These are phyloP conservation scores for Melanotaenia pygmaea DNA, from an alignment of 2,797 vertebrate genomes.

Conservation along the genomic window DNA sequence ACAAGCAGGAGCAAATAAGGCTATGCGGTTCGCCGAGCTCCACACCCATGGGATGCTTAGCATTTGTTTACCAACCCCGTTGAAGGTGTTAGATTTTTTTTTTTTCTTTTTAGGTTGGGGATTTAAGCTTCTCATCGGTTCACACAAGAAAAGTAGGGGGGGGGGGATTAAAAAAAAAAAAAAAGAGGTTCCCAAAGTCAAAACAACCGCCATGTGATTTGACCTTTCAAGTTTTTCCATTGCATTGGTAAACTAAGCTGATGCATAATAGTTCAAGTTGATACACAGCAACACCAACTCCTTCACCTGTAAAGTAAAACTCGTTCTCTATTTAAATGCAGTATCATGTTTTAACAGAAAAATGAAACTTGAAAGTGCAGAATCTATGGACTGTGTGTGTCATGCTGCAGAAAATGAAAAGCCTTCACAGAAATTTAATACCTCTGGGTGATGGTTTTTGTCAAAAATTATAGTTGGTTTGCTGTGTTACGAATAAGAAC, in stretches of 20 bases:
- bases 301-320: neutral
- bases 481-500: neutral
- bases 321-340: neutral
- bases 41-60: constrained; percentile 77
- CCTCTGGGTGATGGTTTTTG: neutral
- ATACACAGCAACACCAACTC: constrained; percentile 3
- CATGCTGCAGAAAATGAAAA: neutral
- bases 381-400: neutral
- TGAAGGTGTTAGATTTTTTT: constrained; percentile 70
- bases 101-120: constrained; percentile 11
- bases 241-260: constrained; percentile 44
- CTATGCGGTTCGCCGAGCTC: constrained; percentile 69
- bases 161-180: constrained; percentile 4
- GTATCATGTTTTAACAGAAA: constrained; percentile 30
- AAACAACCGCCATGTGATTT: constrained; percentile 64
- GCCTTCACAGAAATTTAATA: neutral
- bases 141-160: constrained; percentile 39
- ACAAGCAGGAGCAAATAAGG: constrained; percentile 71
- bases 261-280: constrained; percentile 35
- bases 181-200: constrained; percentile 59
- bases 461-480: neutral
- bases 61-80: constrained; percentile 79
- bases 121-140: constrained; percentile 50
- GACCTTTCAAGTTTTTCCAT: constrained; percentile 82
- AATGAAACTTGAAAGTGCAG: constrained; percentile 24